phyloP scores from a whole-genome alignment of 2,888 invertebrate species.

The Cephus runcator region DNA sequence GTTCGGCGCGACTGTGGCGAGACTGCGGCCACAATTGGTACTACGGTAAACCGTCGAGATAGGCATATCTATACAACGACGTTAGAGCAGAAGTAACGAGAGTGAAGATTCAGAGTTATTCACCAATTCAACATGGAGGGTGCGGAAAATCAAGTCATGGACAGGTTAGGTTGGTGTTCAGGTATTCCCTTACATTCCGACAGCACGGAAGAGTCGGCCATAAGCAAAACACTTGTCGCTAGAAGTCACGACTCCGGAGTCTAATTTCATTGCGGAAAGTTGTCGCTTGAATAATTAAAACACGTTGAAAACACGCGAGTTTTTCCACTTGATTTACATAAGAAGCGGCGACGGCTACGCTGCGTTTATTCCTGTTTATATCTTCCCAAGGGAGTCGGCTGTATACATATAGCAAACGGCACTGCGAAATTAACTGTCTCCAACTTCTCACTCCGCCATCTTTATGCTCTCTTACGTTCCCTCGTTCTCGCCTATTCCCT shows the following conservation, averaged over 20 bases:
- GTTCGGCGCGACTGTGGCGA: neutral
- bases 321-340: constrained; percentile 58
- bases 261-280: constrained; percentile 62
- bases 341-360: constrained; percentile 36
- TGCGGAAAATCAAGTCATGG: neutral
- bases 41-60: neutral
- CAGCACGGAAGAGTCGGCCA: constrained; percentile 10
- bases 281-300: constrained; percentile 64
- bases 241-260: constrained; percentile 51
- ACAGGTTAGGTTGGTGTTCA: neutral
- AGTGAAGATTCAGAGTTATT: neutral
- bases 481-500: neutral
- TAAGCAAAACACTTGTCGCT: constrained; percentile 60
- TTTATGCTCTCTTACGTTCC: neutral
- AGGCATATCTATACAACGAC: neutral
- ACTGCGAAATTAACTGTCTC: constrained; percentile 39
- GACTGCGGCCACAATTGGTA: neutral
- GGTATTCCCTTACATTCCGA: neutral
- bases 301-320: constrained; percentile 54
- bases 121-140: neutral
- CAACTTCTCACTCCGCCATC: constrained; percentile 20
- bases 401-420: constrained; percentile 6
- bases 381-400: constrained; percentile 1
- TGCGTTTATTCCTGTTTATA: constrained; percentile 10
- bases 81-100: neutral